Evolutionary conservation across 2,113 vertebrate species (phyloP), one percentile per base, ranked within the genome.

Genomic region (Burhinus bistriatus): DNA sequence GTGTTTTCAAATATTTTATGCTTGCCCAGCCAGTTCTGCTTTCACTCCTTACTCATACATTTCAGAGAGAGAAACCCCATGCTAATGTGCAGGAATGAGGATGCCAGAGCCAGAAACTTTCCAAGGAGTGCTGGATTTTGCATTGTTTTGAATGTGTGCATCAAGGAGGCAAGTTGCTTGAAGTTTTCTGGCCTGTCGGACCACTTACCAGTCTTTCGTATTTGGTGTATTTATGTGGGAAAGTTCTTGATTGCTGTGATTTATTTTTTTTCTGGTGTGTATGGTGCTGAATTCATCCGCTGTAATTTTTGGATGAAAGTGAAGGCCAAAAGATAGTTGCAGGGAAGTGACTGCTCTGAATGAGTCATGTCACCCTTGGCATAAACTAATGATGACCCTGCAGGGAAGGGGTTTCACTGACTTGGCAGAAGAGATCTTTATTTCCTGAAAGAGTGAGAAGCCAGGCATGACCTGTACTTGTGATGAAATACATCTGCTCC

Each of bases 1-100:
- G 66, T 89, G 58, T 95, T 93, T 94, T 95, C 94, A 95, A 95
- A 91, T 92, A 95, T 93, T 96, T 94, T 65, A 44, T 75, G 66
- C 79, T 97, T 90, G 93, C 88, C 93, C 83, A 87, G 91, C 85
- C 93, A 71, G 75, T 96, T 96, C 89, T 94, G 42, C 65, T 91
- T 95, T 96, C 89, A 51, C 51, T 96, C 87, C 84, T 93, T 91
- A 89, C 73, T 95, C 83, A 82, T 83, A 55, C 40, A 80, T 80
- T 93, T 92, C 72, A 79, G 83, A 91, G 72, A 81, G 61, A 96
- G 76, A 94, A 97, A 80, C 73, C 66, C 78, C 49, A 76, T 76
- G 61, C 66, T 94, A 78, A 92, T 66, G 58, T 91, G 58, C 78
- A 95, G 78, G 68, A 89, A 79, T 49, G 44, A 92, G 89, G 71